Conservation (phyloP, 2,888 invertebrate genomes). For the Rhamnusium bicolor region DNA sequence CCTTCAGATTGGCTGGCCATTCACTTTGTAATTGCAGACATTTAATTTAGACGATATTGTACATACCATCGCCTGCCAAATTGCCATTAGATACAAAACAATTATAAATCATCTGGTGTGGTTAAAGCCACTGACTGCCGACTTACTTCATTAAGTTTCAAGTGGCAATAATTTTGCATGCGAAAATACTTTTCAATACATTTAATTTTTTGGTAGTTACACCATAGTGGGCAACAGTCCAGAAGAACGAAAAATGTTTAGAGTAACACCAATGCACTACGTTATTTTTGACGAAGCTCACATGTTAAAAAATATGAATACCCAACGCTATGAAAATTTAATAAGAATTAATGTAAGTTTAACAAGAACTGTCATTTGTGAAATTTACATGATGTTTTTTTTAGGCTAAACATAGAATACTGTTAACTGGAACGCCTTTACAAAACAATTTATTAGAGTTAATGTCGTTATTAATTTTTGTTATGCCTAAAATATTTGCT, state of each 20-base stretch:
- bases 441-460: conserved; percentile 97
- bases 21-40: too few species aligned
- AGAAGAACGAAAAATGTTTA: conserved; percentile 92
- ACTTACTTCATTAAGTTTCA: too few species aligned
- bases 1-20: too few species aligned
- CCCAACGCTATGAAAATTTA: conserved; percentile 90
- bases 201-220: conserved; percentile 69
- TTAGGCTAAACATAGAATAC: conserved; percentile 86
- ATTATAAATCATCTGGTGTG: too few species aligned
- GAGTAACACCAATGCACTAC: conserved; percentile 91
- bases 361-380: background rate
- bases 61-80: too few species aligned
- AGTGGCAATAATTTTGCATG: background rate
- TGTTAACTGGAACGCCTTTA: conserved; percentile 95
- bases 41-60: too few species aligned
- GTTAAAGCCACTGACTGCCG: too few species aligned
- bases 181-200: too few species aligned
- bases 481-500: conserved; percentile 96
- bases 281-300: conserved; percentile 98
- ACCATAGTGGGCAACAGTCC: conserved; percentile 88
- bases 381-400: conserved; percentile 55
- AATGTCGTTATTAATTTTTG: conserved; percentile 95
- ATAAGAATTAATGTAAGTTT: conserved; percentile 80
- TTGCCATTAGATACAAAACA: too few species aligned
- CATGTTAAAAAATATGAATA: conserved; percentile 98